phyloP scores from a whole-genome alignment of 2,113 vertebrate species.

The Hydrolagus affinis region DNA sequence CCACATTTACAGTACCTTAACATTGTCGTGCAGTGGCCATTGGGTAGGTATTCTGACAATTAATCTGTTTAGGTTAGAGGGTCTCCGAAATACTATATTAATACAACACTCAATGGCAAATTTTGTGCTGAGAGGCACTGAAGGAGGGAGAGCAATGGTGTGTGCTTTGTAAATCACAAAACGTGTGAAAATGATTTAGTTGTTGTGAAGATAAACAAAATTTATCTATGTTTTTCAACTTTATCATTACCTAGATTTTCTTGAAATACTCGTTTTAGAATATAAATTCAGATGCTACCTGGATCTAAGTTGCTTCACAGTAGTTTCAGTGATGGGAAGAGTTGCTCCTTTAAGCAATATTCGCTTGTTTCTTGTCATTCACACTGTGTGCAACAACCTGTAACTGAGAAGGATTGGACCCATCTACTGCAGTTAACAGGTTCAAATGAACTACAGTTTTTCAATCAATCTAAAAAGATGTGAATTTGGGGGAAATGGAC shows the following conservation, averaged over 20 bases:
- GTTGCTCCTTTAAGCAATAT: background rate
- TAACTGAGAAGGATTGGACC: background rate
- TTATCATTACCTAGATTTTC: background rate
- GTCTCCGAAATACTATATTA: background rate
- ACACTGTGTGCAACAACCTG: background rate
- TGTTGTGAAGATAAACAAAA: background rate
- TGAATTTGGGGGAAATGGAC: background rate
- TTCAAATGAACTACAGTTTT: background rate
- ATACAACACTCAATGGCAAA: background rate
- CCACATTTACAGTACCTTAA: background rate
- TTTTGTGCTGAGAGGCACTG: background rate
- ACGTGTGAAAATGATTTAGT: background rate
- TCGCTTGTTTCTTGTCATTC: background rate
- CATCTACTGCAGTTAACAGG: background rate
- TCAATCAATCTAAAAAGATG: background rate
- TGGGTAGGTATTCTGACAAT: background rate
- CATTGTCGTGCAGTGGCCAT: background rate
- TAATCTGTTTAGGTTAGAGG: background rate
- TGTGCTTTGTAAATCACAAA: background rate
- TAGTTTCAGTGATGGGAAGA: background rate
- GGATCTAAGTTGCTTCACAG: background rate
- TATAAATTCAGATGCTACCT: background rate
- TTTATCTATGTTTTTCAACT: background rate
- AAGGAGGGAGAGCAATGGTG: background rate
- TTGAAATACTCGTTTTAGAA: background rate